Evolutionary conservation across 1,140 invertebrate genomes (phyloP).

Genomic region (Anoplophora glabripennis): DNA sequence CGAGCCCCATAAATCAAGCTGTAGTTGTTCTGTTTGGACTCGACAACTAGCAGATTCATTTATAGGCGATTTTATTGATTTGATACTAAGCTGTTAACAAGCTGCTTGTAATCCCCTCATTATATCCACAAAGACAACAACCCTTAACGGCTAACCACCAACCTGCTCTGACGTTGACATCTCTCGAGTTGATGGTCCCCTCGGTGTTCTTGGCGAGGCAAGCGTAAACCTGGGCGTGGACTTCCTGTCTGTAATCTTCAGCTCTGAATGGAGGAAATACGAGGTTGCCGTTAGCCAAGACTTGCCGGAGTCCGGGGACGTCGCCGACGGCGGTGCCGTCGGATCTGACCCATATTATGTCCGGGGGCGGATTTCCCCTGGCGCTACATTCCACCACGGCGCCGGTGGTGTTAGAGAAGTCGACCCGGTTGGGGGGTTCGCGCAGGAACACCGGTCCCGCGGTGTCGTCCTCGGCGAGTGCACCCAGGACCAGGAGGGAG

Average conservation of each 20-base stretch:
- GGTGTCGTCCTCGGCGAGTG: constrained; percentile 63
- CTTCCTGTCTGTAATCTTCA: constrained; percentile 88
- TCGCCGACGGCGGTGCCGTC: constrained; percentile 87
- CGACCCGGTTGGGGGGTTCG: constrained; percentile 86
- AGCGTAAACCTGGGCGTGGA: constrained; percentile 90
- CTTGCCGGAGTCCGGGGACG: constrained; percentile 73
- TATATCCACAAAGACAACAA: neutral
- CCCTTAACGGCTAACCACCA: constrained; percentile 44
- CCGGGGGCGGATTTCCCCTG: constrained; percentile 83
- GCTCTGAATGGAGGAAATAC: constrained; percentile 91
- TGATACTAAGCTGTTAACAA: no score
- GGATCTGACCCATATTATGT: constrained; percentile 86
- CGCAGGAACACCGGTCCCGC: constrained; percentile 88
- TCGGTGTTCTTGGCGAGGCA: constrained; percentile 86
- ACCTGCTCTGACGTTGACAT: constrained; percentile 94
- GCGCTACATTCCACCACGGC: constrained; percentile 90
- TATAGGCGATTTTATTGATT: no score
- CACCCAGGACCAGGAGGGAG: constrained; percentile 10
- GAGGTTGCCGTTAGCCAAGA: constrained; percentile 86
- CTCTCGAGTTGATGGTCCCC: constrained; percentile 85
- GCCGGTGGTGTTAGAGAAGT: constrained; percentile 93
- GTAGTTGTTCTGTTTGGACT: no score
- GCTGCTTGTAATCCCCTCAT: no score
- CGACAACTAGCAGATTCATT: no score
- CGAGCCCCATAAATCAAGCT: no score